Conservation (phyloP, 2,888 invertebrate genomes). For the Nephrotoma guestfalica region DNA sequence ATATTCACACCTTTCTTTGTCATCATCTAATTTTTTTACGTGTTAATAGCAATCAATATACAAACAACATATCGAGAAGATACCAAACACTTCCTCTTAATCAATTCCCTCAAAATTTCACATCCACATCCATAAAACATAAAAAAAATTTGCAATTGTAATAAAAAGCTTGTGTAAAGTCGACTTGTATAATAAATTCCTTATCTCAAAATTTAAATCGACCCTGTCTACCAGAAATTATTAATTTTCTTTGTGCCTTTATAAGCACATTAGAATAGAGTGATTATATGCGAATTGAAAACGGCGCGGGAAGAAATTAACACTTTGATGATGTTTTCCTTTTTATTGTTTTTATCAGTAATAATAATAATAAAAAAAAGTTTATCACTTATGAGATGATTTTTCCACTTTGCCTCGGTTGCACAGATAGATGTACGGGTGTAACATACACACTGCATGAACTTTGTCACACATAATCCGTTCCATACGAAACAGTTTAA, state of each 20-base stretch:
- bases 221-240: neutral
- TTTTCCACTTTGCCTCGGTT: neutral
- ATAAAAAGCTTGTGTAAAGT: neutral
- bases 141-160: neutral
- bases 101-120: neutral
- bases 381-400: neutral
- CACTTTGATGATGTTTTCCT: neutral
- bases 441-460: neutral
- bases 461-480: neutral
- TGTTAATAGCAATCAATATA: neutral
- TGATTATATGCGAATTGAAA: neutral
- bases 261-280: neutral
- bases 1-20: neutral
- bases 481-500: neutral
- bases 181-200: neutral
- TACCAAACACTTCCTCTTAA: neutral
- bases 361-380: neutral
- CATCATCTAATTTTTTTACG: neutral
- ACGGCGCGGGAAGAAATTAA: neutral
- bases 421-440: neutral
- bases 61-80: neutral
- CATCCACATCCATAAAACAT: neutral
- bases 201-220: neutral
- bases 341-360: neutral
- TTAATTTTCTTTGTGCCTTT: neutral